phyloP scores from a whole-genome alignment of 2,113 vertebrate genomes.

The Beaufortia kweichowensis region DNA sequence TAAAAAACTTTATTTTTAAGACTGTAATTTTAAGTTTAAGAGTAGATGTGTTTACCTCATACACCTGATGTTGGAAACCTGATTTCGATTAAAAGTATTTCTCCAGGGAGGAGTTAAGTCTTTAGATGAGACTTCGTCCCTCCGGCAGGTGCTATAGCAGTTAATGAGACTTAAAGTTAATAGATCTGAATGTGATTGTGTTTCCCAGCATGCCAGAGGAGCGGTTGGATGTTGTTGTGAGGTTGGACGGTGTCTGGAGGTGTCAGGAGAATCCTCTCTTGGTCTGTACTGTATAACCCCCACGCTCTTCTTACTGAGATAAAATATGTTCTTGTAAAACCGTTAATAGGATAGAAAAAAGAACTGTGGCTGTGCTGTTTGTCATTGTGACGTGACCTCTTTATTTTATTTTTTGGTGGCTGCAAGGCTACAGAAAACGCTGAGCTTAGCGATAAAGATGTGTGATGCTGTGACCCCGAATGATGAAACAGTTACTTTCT shows the following conservation, averaged over 20 bases:
- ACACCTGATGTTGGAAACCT: too few relatives aligned
- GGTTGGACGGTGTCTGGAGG: not conserved
- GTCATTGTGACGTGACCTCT: conserved; percentile 1
- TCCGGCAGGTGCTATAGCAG: conserved; percentile 2
- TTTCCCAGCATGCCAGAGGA: conserved; percentile 41
- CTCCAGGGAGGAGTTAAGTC: too few relatives aligned
- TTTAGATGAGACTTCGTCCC: too few relatives aligned
- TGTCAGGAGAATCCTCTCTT: not conserved
- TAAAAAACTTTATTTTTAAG: too few relatives aligned
- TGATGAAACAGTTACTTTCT: too few relatives aligned
- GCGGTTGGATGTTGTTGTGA: conserved; percentile 23
- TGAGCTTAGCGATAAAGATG: too few relatives aligned
- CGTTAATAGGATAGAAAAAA: conserved; percentile 21
- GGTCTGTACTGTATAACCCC: too few relatives aligned
- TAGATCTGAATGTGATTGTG: conserved; percentile 36
- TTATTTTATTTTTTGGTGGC: conserved; percentile 6
- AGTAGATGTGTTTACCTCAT: too few relatives aligned
- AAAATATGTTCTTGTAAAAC: conserved; percentile 13
- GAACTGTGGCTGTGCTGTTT: conserved; percentile 18
- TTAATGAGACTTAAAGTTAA: conserved; percentile 7
- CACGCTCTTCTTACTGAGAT: not conserved
- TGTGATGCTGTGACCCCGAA: too few relatives aligned
- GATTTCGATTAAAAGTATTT: too few relatives aligned
- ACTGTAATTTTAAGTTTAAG: too few relatives aligned
- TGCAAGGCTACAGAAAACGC: not conserved